Evolutionary conservation across 2,113 vertebrate species (phyloP), one percentile per base, ranked within the genome.

Genomic region (Rhinolophus ferrumequinum): DNA sequence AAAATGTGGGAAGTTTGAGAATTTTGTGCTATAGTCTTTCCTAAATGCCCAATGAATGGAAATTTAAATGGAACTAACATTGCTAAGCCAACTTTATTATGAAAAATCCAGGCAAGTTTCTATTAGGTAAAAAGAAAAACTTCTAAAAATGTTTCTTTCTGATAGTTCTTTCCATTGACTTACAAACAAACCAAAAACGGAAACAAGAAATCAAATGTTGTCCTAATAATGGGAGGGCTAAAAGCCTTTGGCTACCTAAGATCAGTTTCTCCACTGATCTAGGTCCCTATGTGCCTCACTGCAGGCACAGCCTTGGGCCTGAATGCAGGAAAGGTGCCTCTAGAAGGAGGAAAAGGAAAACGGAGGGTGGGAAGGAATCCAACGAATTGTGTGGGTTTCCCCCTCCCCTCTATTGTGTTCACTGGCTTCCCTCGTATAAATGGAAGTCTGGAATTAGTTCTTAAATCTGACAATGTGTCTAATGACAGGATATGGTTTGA

Each of bases 401-500:
- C 73, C 92, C 52, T 92, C 76, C 54, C 54, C 41, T 84, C 52
- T 70, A 70, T 47, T 73, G 54, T 56, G 41, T 56, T 87, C 54
- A 38, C 79, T n/a, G 70, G 80, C 67, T 96, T 94, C 26, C 75
- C 75, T 90, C 64, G 12, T 16, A 85, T 44, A 97, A 97, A 96
- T 94, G 91, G 86, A 95, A 96, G 95, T 89, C 96, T 97, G 94
- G 93, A 96, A 94, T 97, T 96, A 96, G 96, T 97, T 96, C 95
- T 97, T 96, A 93, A 96, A 94, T 96, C 93, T 92, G 93, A 97
- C 96, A 97, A 47, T 90, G 96, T 93, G 91, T 86, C 95, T 97
- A 97, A 97, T 96, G 86, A 97, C 97, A 97, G 97, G 96, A 97
- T 97, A 97, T 90, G 93, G 91, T 92, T 89, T 69, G 89, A 96